A percentile compares a stretch with the other conserved stretches of the same genome.
Conservation (phyloP, 1,140 invertebrate genomes). For the Cryptotermes secundus region DNA sequence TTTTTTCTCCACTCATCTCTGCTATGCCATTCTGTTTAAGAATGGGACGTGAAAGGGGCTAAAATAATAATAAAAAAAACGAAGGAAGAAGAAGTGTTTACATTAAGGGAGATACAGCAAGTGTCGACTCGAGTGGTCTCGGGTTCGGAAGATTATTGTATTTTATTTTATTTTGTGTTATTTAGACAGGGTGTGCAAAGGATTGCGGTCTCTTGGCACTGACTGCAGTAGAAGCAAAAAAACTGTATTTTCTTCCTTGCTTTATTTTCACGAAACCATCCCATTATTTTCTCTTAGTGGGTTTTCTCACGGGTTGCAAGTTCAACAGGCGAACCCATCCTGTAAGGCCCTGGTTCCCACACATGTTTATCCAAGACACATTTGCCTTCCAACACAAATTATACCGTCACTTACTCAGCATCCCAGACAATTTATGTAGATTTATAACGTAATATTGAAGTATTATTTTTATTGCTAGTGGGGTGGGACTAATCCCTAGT, state of each 20-base stretch:
- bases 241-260: background rate
- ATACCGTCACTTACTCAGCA: too few relatives aligned
- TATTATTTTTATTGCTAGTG: too few relatives aligned
- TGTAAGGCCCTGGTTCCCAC: too few relatives aligned
- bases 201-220: background rate
- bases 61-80: background rate
- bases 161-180: background rate
- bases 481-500: too few relatives aligned
- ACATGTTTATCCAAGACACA: too few relatives aligned
- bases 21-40: slow-evolving; percentile 1
- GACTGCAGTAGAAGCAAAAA: background rate
- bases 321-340: background rate
- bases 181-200: slow-evolving; percentile 4
- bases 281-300: background rate
- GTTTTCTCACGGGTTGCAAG: slow-evolving; percentile 4
- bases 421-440: too few relatives aligned
- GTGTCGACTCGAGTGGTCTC: background rate
- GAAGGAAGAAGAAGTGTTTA: background rate
- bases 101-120: background rate
- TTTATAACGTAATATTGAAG: too few relatives aligned
- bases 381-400: too few relatives aligned
- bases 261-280: background rate
- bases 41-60: background rate
- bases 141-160: background rate
- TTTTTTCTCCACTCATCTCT: background rate